Evolutionary conservation across 1,140 invertebrate species (phyloP).

Genomic region (Agrilus planipennis): DNA sequence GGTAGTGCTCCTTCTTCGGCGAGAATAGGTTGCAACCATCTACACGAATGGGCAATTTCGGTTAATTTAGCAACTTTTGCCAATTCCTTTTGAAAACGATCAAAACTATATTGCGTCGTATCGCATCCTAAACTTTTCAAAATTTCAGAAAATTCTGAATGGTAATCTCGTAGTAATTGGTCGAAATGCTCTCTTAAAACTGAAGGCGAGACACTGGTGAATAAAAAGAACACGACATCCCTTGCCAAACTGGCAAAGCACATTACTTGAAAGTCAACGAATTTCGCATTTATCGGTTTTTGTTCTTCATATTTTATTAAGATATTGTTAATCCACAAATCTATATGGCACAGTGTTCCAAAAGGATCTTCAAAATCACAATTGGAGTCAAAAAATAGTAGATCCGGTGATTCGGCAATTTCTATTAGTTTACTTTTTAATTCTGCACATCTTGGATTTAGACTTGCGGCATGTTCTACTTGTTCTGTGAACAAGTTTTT

Average conservation of each 20-base stretch:
- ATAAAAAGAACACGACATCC: constrained; percentile 44
- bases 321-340: constrained; percentile 35
- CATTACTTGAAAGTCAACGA: constrained; percentile 36
- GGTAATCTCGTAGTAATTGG: constrained; percentile 37
- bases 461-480: constrained; percentile 21
- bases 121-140: constrained; percentile 18
- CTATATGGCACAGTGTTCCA: constrained; percentile 35
- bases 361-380: no score
- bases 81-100: background rate
- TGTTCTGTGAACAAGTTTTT: constrained; percentile 20
- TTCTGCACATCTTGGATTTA: constrained; percentile 22
- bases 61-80: background rate
- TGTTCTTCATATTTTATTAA: constrained; percentile 30
- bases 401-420: constrained; percentile 45
- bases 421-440: constrained; percentile 16
- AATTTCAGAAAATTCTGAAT: constrained; percentile 33
- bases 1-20: background rate
- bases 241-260: constrained; percentile 36
- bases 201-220: constrained; percentile 34
- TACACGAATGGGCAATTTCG: background rate
- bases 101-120: background rate
- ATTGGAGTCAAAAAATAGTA: constrained; percentile 34
- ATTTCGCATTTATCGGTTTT: constrained; percentile 26
- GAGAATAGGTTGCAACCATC: background rate
- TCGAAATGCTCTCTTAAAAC: constrained; percentile 32